These are phyloP conservation scores for Bergia sp. DNA, from an alignment of 92 coral and sea anemone genomes.

Conservation along the genomic window DNA sequence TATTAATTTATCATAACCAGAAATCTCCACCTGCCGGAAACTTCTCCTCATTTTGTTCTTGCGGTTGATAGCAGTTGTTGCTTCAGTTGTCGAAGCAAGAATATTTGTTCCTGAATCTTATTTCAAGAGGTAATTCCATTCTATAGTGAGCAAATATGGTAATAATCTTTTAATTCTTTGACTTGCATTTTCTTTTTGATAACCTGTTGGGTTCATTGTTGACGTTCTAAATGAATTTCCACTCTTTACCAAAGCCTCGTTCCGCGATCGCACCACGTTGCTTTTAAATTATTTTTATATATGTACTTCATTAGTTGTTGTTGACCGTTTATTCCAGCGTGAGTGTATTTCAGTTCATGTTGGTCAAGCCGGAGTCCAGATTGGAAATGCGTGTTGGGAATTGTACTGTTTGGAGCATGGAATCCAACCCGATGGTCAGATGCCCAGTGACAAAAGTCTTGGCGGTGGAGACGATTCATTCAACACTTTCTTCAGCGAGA, in stretches of 20 bases:
- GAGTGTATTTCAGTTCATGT: conserved; percentile 83
- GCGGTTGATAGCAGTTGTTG: conserved; percentile 46
- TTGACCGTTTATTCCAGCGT: conserved; percentile 53
- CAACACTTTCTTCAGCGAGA: conserved; percentile 88
- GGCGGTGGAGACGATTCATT: conserved; percentile 87
- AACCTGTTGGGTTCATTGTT: neutral
- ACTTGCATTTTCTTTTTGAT: neutral
- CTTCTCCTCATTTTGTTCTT: conserved; percentile 34
- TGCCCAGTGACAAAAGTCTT: conserved; percentile 82
- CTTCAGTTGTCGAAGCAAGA: conserved; percentile 47
- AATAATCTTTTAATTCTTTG: neutral
- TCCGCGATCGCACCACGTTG: neutral
- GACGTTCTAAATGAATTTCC: neutral
- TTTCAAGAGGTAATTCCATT: neutral
- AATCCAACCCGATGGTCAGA: conserved; percentile 85
- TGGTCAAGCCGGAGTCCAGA: conserved; percentile 88
- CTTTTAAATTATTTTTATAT: neutral
- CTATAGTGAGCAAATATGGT: conserved; percentile 17
- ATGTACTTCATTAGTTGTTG: neutral
- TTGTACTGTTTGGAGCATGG: conserved; percentile 87
- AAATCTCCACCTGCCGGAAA: conserved; percentile 38
- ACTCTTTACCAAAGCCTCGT: neutral
- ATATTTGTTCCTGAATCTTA: neutral
- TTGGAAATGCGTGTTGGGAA: conserved; percentile 87
- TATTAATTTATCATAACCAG: neutral